These are phyloP conservation scores for Dermolepida albohirtum DNA, from an alignment of 2,888 invertebrate species.

Conservation along the genomic window DNA sequence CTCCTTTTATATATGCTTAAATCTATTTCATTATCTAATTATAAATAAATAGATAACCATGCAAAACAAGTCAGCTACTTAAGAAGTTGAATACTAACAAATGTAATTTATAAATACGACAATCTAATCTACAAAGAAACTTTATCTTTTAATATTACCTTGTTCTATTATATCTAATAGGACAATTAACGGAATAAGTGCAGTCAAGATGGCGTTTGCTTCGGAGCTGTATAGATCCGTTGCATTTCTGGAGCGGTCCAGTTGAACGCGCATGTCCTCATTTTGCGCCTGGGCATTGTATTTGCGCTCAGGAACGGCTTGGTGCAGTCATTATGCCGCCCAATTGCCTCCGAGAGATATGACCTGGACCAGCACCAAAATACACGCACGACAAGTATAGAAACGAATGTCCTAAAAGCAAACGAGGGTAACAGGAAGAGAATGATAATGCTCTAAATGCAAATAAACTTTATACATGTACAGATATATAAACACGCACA, in stretches of 20 bases:
- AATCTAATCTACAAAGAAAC: background rate
- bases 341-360: conserved; percentile 52
- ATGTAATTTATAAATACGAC: too few relatives aligned
- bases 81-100: too few relatives aligned
- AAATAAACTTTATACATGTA: conserved; percentile 50
- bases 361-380: conserved; percentile 50
- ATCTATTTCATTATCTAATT: too few relatives aligned
- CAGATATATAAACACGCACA: conserved; percentile 4
- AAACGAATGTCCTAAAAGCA: conserved; percentile 52
- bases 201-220: conserved; percentile 55
- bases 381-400: conserved; percentile 3
- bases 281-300: conserved; percentile 49
- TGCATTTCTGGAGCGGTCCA: conserved; percentile 44
- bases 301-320: conserved; percentile 43
- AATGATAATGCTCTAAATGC: conserved; percentile 47
- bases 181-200: conserved; percentile 54
- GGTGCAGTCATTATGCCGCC: conserved; percentile 59
- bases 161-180: conserved; percentile 44
- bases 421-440: conserved; percentile 48
- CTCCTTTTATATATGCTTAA: too few relatives aligned
- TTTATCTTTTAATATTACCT: conserved; percentile 45
- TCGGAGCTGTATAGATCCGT: conserved; percentile 49
- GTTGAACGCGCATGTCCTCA: conserved; percentile 47
- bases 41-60: too few relatives aligned
- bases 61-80: too few relatives aligned